Conservation (phyloP, 2,113 vertebrate genomes). For the Sander lucioperca region DNA sequence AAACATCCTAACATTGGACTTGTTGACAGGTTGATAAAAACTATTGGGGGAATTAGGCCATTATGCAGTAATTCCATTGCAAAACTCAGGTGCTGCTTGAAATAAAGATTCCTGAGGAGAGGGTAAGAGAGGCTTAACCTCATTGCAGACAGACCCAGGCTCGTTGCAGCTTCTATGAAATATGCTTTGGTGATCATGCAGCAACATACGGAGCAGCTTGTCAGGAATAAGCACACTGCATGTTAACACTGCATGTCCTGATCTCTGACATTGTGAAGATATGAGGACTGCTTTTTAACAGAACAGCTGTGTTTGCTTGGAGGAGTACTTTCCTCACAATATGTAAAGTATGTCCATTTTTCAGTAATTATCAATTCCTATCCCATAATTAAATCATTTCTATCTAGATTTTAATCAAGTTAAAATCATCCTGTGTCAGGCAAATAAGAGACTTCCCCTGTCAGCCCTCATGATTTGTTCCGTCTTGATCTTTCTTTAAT, state of each 20-base stretch:
- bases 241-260: neutral
- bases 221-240: too few relatives aligned
- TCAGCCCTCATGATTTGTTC: constrained; percentile 1
- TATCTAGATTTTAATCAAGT: constrained; percentile 53
- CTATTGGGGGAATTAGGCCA: neutral
- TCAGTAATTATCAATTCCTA: neutral
- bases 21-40: neutral
- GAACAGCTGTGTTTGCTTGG: neutral
- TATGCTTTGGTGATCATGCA: neutral
- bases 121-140: neutral
- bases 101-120: neutral
- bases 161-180: neutral
- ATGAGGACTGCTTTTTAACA: neutral
- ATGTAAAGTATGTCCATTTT: neutral
- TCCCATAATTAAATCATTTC: constrained; percentile 33
- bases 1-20: neutral
- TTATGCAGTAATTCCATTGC: neutral
- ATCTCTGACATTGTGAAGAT: neutral
- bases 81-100: neutral
- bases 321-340: neutral
- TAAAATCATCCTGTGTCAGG: constrained; percentile 47
- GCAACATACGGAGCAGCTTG: neutral
- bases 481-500: constrained; percentile 45
- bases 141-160: neutral
- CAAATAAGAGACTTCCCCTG: constrained; percentile 43